Evolutionary conservation across 2,888 invertebrate species (phyloP).

Genomic region (Diarsia rubi): DNA sequence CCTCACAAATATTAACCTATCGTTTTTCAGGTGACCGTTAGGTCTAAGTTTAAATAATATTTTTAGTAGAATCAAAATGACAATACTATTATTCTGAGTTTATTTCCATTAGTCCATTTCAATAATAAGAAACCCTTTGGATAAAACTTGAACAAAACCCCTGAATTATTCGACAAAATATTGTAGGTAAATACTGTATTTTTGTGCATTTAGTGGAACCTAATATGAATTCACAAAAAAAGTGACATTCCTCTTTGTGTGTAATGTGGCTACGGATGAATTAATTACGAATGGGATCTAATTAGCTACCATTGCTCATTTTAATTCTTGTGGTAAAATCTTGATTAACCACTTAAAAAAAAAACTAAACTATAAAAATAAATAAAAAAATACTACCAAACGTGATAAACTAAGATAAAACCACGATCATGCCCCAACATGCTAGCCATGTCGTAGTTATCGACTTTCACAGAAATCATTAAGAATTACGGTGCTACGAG

Average conservation of each 20-base stretch:
- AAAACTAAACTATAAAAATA: neutral
- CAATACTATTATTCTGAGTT: neutral
- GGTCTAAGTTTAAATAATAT: too few relatives aligned
- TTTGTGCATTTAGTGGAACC: neutral
- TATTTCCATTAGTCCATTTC: neutral
- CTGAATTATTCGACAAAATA: neutral
- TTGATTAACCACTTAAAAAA: neutral
- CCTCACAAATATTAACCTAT: neutral
- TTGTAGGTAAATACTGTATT: neutral
- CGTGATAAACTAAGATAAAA: neutral
- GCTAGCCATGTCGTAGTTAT: conserved; percentile 11
- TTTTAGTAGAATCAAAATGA: neutral
- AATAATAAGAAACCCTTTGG: neutral
- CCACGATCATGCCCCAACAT: neutral
- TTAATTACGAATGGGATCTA: conserved; percentile 9
- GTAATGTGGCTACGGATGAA: neutral
- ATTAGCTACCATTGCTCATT: conserved; percentile 18
- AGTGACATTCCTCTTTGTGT: neutral
- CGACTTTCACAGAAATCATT: conserved; percentile 34
- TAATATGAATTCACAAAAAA: neutral
- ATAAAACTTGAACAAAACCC: neutral
- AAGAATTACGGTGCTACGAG: conserved; percentile 53
- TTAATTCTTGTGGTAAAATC: conserved; percentile 10
- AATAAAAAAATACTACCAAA: neutral
- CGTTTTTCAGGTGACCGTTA: neutral